phyloP scores from a whole-genome alignment of 2,113 vertebrate species.

The Emydura subglobosa region DNA sequence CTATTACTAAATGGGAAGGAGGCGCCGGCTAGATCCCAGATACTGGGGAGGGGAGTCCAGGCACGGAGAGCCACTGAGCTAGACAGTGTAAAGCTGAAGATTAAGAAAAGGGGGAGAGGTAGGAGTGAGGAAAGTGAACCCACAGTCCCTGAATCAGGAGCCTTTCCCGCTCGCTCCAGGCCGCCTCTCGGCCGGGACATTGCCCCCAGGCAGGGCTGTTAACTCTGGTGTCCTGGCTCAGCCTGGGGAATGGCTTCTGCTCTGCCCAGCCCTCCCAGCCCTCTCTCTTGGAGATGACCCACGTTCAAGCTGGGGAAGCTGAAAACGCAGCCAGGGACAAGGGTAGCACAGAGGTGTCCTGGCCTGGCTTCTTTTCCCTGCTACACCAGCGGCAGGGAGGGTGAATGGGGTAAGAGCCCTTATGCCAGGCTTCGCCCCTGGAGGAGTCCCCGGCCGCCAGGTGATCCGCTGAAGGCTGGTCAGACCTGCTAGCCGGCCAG shows the following conservation, averaged over 20 bases:
- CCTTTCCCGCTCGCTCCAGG: too few species aligned
- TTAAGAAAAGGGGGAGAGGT: neutral
- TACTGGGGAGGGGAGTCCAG: fast-evolving
- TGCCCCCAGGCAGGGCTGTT: too few species aligned
- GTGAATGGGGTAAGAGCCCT: fast-evolving
- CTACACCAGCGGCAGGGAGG: neutral
- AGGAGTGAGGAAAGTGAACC: neutral
- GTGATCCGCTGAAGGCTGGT: fast-evolving
- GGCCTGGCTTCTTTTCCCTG: fast-evolving
- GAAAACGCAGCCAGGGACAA: neutral
- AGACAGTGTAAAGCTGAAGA: too few species aligned
- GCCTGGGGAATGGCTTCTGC: too few species aligned
- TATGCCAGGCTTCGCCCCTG: fast-evolving
- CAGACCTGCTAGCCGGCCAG: neutral
- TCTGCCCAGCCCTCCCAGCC: too few species aligned
- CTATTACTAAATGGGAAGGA: neutral
- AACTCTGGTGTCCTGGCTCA: too few species aligned
- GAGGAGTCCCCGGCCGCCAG: fast-evolving
- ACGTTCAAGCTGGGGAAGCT: too few species aligned
- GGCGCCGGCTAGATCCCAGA: neutral
- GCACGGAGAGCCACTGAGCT: too few species aligned
- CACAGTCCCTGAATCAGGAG: too few species aligned
- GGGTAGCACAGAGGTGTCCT: fast-evolving
- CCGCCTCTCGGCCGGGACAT: too few species aligned
- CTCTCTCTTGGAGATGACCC: too few species aligned